Conservation (phyloP, 2,113 vertebrate species). For the Oreotrochilus melanogaster region DNA sequence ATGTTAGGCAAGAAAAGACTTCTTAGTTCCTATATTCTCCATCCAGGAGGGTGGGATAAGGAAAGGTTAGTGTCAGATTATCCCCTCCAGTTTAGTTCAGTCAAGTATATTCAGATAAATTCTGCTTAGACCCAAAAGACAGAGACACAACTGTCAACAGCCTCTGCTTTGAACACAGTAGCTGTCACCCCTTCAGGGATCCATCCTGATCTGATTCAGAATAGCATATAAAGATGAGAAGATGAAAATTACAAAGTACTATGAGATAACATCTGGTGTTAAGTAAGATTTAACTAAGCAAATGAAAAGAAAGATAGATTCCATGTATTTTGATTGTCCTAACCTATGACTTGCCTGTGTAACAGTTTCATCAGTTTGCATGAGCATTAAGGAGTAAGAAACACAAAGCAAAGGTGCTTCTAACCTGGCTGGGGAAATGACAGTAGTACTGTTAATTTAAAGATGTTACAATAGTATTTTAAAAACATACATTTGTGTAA, state of each 20-base stretch:
- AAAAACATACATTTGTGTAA: background rate
- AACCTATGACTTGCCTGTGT: background rate
- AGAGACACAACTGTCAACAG: background rate
- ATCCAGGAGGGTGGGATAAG: background rate
- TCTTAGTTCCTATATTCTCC: conserved; percentile 4
- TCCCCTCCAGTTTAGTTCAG: background rate
- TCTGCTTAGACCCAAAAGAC: background rate
- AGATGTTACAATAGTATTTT: background rate
- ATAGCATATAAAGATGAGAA: background rate
- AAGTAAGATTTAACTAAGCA: background rate
- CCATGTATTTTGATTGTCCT: background rate
- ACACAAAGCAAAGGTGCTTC: background rate
- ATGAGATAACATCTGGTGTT: background rate
- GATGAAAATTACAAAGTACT: background rate
- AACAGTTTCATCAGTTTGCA: background rate
- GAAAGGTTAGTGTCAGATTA: background rate
- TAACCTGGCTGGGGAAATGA: background rate
- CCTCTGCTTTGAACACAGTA: background rate
- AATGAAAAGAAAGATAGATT: background rate
- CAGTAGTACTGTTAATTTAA: background rate
- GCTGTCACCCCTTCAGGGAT: background rate
- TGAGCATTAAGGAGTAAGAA: background rate
- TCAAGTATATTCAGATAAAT: background rate
- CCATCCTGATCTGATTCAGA: background rate
- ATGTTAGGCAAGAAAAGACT: conserved; percentile 33